Conservation (phyloP, 2,888 invertebrate species). For the Caenorhabditis zanzibari region DNA sequence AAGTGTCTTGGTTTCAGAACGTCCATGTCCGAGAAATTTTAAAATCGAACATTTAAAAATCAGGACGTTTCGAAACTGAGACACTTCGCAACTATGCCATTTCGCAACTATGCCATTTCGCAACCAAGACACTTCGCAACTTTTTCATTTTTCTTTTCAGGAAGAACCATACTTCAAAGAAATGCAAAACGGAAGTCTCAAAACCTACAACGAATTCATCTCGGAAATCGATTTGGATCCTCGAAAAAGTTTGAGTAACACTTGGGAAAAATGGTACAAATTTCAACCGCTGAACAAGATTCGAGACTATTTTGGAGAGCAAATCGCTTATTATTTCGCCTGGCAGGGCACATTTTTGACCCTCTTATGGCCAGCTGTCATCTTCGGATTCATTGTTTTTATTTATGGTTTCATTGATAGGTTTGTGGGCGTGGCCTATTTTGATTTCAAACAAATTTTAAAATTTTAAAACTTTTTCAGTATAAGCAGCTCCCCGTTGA, state of each 20-base stretch:
- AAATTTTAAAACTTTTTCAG: conserved; percentile 53
- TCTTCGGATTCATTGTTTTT: conserved; percentile 84
- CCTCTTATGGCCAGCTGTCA: conserved; percentile 84
- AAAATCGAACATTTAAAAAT: too few species aligned
- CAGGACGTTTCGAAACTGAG: too few species aligned
- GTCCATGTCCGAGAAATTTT: too few species aligned
- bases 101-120: too few species aligned
- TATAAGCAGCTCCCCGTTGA: conserved; percentile 38
- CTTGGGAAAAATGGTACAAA: conserved; percentile 69
- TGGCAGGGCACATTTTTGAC: conserved; percentile 85
- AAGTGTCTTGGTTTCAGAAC: too few species aligned
- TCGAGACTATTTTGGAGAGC: conserved; percentile 85
- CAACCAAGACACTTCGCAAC: too few species aligned
- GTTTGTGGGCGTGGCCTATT: conserved; percentile 7
- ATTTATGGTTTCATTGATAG: conserved; percentile 82
- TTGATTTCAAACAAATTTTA: not conserved
- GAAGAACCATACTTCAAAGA: conserved; percentile 74
- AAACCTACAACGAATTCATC: conserved; percentile 58
- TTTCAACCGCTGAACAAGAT: conserved; percentile 70
- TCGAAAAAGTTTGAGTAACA: conserved; percentile 41
- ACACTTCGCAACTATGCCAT: too few species aligned
- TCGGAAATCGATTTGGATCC: conserved; percentile 70
- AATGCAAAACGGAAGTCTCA: conserved; percentile 66
- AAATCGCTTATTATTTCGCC: conserved; percentile 85
- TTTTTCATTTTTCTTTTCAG: too few species aligned